Base-by-base conservation (phyloP, 2,113 vertebrate genomes). In the Seriola dumerili region DNA sequence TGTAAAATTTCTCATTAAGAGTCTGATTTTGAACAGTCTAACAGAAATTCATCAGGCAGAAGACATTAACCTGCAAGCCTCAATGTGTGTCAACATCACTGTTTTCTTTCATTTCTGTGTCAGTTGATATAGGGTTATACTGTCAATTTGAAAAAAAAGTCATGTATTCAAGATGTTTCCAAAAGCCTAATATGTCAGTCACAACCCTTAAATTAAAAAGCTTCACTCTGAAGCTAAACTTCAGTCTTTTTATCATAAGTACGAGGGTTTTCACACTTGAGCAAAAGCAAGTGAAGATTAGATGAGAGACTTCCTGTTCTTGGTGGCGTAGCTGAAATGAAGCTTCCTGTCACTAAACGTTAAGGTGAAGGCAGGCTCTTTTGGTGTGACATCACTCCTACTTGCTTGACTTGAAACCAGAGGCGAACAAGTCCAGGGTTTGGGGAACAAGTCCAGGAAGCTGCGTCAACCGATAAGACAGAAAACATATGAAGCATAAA, bases 381-480 rank as follows among this genome's bases (percentile, higher is more conserved):
- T 69, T 91, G 80, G 34, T 94, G 93, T 97, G 96, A 97, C 97
- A 96, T 97, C 95, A 96, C 94, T 90, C 58, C 13, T 25, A 38
- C 73, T 91, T 14, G 88, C 76, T 88, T 76, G 88, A 85, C 92
- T 57, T 83, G 90, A 59, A 72, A 91, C 85, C 76, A 90, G 90
- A 94, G 78, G 90, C 12, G 0, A 95, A 42, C 40, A 42, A 94
- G 94, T 96, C 95, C 94, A 91, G 92, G 79, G 88, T 93, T 92
- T 91, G 94, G 88, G 94, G 92, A 89, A 93, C 91, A 85, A 91
- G 85, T 92, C 92, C 95, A 97, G 96, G 96, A 97, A 98, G 94
- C 94, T 90, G 85, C 90, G 89, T 86, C 79, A 70, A 84, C 91
- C 86, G 96, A 96, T 96, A 97, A 96, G 94, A 90, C 88, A 93